Conservation (phyloP, 2,113 vertebrate species). For the Herpetotheres cachinnans region DNA sequence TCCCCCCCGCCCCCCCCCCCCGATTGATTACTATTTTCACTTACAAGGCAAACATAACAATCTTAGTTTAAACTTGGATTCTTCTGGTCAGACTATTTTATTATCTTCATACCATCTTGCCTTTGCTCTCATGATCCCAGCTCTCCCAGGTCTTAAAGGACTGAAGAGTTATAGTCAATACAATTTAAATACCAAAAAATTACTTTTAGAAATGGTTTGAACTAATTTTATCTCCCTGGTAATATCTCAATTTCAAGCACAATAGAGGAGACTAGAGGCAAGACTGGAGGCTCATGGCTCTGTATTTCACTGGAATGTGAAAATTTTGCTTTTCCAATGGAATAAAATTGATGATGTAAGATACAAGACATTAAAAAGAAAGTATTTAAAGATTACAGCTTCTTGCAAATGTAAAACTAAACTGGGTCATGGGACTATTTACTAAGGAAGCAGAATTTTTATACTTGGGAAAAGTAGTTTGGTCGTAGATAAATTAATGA, state of each 20-base stretch:
- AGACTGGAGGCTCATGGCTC: background rate
- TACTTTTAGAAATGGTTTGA: background rate
- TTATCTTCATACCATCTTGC: background rate
- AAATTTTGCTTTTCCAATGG: background rate
- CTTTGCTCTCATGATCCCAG: background rate
- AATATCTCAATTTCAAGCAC: background rate
- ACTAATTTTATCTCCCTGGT: background rate
- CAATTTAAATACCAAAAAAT: background rate
- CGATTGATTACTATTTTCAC: background rate
- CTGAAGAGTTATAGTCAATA: background rate
- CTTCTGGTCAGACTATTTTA: background rate
- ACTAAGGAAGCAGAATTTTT: background rate
- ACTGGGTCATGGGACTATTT: background rate
- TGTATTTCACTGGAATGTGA: background rate
- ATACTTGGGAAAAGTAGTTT: background rate
- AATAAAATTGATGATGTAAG: background rate
- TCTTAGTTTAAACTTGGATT: background rate
- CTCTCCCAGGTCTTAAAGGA: background rate
- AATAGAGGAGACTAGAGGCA: background rate
- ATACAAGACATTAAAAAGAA: background rate
- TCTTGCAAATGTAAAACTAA: background rate
- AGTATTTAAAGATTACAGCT: background rate
- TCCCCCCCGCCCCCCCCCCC: too few species aligned
- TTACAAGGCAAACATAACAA: background rate
- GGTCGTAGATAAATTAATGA: background rate